Conservation (phyloP, 1,140 invertebrate genomes). For the Lineus longissimus region DNA sequence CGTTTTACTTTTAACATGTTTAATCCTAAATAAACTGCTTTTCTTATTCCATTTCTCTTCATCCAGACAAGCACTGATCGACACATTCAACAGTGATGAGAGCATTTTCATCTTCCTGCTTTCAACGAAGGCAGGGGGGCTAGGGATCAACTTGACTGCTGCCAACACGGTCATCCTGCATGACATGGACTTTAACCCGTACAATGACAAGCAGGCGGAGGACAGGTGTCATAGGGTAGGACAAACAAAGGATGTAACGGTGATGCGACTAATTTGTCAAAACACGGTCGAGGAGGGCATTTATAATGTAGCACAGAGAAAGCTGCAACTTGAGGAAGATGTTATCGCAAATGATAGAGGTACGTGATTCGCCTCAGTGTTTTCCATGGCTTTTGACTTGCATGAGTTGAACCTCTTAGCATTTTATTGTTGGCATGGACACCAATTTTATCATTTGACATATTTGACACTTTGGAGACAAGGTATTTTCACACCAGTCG, state of each 20-base stretch:
- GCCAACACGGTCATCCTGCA: slow-evolving; percentile 62
- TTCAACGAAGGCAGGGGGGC: slow-evolving; percentile 61
- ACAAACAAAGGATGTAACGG: slow-evolving; percentile 78
- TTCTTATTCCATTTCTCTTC: not conserved
- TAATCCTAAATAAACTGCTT: not conserved
- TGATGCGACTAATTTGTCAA: slow-evolving; percentile 78
- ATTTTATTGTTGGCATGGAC: no score
- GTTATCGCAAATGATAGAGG: slow-evolving; percentile 62
- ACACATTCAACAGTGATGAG: slow-evolving; percentile 56
- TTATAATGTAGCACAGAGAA: slow-evolving; percentile 81
- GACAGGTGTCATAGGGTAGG: slow-evolving; percentile 94
- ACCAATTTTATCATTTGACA: no score
- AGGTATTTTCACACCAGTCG: no score
- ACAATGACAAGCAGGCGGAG: slow-evolving; percentile 97
- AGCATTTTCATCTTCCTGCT: slow-evolving; percentile 60
- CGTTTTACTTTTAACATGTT: not conserved
- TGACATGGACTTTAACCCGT: slow-evolving; percentile 79
- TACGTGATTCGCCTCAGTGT: no score
- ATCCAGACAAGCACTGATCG: slow-evolving; percentile 58
- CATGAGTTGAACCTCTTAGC: no score
- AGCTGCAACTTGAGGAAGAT: slow-evolving; percentile 86
- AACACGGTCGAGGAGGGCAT: slow-evolving; percentile 92
- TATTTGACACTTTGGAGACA: no score
- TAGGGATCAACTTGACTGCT: slow-evolving; percentile 62
- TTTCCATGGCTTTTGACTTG: no score